Base-by-base conservation (phyloP, 2,888 invertebrate genomes). In the Sericinus montela region DNA sequence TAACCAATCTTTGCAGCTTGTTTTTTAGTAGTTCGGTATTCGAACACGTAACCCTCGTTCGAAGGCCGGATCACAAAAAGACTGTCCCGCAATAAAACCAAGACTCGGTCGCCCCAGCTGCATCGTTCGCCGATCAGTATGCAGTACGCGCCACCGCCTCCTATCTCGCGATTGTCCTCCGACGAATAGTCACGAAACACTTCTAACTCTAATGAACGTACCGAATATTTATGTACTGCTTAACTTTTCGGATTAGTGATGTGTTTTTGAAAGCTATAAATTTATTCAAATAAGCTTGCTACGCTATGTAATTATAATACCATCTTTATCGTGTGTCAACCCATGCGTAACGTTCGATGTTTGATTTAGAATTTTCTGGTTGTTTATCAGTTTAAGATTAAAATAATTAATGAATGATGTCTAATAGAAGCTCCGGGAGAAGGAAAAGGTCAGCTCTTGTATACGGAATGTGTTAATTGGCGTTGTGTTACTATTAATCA, bases 111-210 rank as follows among this genome's bases (percentile, higher is more conserved):
- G 39, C 16, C 32, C 6, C 8, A 34, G 34, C 39, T 48, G 48
- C 48, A 44, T 38, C 19, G 35, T 29, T 40, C 28, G 40, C 41
- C 44, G 44, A 45, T 50, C 49, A 50, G 49, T 50, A 50, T 50
- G 45, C 49, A 25, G 45, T 23, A 30, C 49, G 40, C 45, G 49
- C 49, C 49, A 30, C 45, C 35, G 40, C 35, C 35, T 45, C 45
- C 45, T 50, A 50, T 50, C 49, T 50, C 49, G 40, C 49, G 49
- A 50, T 45, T 50, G 45, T 50, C 49, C 45, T 41, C 49, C 19
- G 49, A 50, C 49, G 45, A 50, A 50, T 50, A 50, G 49, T 50
- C 49, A 50, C 49, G 49, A 45, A 45, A 29, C 39, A 41, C 49
- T 36, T 35, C 46, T 16, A 19, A 42, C 16, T 45, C 49, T 50